Conservation (phyloP, 1,140 invertebrate species). For the Lanistes nyassanus region DNA sequence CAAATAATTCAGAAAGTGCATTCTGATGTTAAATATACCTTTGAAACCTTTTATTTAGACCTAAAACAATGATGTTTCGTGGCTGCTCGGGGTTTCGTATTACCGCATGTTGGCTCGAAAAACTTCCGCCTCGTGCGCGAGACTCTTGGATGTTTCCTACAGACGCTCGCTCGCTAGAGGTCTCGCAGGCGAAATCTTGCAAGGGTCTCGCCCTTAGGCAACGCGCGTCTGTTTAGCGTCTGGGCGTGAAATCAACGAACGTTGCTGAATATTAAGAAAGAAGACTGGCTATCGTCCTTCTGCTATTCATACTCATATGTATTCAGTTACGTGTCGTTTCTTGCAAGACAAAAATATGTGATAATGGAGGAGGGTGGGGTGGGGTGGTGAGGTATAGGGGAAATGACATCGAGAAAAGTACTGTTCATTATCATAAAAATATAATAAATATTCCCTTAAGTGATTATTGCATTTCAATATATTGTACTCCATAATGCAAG, state of each 20-base stretch:
- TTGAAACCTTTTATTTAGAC: no score
- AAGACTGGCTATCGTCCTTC: not conserved
- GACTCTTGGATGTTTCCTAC: no score
- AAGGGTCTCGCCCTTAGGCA: no score
- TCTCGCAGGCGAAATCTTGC: no score
- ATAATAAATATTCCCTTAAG: not conserved
- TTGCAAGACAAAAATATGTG: not conserved
- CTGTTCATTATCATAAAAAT: not conserved
- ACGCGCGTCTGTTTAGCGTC: not conserved
- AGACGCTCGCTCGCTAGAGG: no score
- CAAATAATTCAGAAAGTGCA: no score
- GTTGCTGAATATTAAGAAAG: not conserved
- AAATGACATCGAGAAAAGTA: not conserved
- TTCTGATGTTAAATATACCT: no score
- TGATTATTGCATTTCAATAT: not conserved
- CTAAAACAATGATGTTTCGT: no score
- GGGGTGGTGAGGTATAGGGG: not conserved
- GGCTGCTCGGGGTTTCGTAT: no score
- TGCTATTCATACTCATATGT: not conserved
- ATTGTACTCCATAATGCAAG: no score
- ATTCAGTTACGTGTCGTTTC: not conserved
- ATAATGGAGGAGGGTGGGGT: not conserved
- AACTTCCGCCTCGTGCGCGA: no score
- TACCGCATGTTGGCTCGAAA: no score
- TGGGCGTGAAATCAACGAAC: not conserved